A percentile compares a stretch with the other conserved stretches of the same genome.
These are phyloP conservation scores for Heliconius hewitsoni DNA, from an alignment of 1,140 invertebrate species.

Conservation along the genomic window DNA sequence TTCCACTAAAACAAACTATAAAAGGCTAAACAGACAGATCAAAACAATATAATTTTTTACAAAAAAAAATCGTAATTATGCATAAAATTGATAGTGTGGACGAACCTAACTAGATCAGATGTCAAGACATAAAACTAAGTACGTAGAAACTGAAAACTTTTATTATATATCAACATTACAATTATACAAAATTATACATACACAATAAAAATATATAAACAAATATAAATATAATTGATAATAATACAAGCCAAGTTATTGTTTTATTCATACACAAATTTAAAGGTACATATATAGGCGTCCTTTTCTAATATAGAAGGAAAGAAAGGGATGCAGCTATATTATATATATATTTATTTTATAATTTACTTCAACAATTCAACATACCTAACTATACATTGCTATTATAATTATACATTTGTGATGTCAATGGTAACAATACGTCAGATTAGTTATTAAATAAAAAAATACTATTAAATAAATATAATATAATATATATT, in stretches of 20 bases:
- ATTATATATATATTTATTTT: not conserved
- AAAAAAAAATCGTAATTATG: constrained; percentile 55
- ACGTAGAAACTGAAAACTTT: constrained; percentile 35
- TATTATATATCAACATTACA: constrained; percentile 7
- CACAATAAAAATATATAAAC: constrained; percentile 5
- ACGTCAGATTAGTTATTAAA: not conserved
- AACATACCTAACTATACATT: constrained; percentile 65
- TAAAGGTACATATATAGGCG: not conserved
- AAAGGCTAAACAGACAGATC: constrained; percentile 57
- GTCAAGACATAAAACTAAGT: constrained; percentile 62
- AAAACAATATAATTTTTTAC: constrained; percentile 55
- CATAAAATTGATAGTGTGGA: constrained; percentile 41
- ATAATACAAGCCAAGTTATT: constrained; percentile 11
- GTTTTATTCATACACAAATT: not conserved
- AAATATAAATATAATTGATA: constrained; percentile 24
- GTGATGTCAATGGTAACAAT: constrained; percentile 54
- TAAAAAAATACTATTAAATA: not conserved
- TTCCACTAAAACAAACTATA: constrained; percentile 73
- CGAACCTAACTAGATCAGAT: constrained; percentile 68
- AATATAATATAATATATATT: not conserved
- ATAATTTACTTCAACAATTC: constrained; percentile 44
- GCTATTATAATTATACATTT: constrained; percentile 48
- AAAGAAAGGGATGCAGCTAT: not conserved
- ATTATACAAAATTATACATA: constrained; percentile 10
- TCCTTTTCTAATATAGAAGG: constrained; percentile 17